phyloP scores from a whole-genome alignment of 1,140 invertebrate species.

The Halictus rubicundus region DNA sequence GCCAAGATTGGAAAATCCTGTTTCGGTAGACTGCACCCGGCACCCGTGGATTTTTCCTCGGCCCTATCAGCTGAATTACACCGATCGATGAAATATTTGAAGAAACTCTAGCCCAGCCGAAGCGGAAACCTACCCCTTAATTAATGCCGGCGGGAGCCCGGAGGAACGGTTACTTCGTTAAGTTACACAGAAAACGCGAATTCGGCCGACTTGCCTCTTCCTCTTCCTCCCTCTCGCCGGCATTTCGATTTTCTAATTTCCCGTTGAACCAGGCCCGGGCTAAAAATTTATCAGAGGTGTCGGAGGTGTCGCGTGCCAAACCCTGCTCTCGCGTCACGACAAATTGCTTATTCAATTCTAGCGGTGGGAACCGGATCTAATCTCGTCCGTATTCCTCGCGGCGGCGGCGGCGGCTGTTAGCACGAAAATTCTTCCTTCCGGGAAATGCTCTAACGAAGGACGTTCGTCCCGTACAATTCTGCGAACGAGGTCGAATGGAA shows the following conservation, averaged over 20 bases:
- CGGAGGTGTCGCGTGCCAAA: neutral
- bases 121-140: neutral
- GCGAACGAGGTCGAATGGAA: neutral
- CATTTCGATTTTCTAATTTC: slow-evolving; percentile 27
- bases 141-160: neutral
- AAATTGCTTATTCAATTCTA: slow-evolving; percentile 34
- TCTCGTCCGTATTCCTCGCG: neutral
- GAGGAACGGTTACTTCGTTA: neutral
- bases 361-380: slow-evolving; percentile 9
- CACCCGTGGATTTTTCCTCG: too few species aligned
- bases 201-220: neutral
- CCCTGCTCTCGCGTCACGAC: neutral
- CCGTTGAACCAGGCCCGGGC: neutral
- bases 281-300: neutral
- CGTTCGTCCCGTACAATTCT: slow-evolving; percentile 5
- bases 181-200: neutral
- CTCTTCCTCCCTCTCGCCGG: too few species aligned
- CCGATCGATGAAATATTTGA: slow-evolving; percentile 8
- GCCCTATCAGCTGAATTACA: neutral
- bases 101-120: neutral
- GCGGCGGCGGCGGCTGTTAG: neutral
- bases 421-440: neutral
- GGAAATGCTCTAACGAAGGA: neutral
- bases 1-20: slow-evolving; percentile 36
- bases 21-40: neutral